Evolutionary conservation across 2,888 invertebrate species (phyloP), one percentile per base, ranked within the genome.

Genomic region (Charanyca ferruginea): DNA sequence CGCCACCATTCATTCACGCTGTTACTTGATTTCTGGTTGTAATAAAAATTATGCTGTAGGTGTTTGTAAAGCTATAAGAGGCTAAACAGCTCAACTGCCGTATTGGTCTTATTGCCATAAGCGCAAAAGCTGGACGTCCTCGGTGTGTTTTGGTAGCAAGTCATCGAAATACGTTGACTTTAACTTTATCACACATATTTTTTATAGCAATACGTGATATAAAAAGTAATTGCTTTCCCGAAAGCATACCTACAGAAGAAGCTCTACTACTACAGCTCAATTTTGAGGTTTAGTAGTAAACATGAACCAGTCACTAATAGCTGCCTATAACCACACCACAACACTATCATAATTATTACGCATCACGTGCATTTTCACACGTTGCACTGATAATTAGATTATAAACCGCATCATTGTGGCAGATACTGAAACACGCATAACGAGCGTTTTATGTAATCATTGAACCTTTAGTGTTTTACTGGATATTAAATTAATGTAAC

Each of bases 1-100:
- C 64, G 13, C 60, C 62, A 9, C 63, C 49, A 13, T 62, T 72
- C 35, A 59, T 77, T 73, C 73, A 60, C 65, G 57, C 72, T 60
- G 52, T 52, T 38, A 71, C 51, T 32, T 44, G 25, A 23, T 64
- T 71, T 59, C 59, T 20, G 41, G 42, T 13, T 52, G 52, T 58
- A n/a, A 48, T 38, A 49, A 44, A 67, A 16, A 13, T 41, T n/a
- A 35, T 4, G n/a, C 2, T 11, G 7, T 13, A 28, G 3, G 8
- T 35, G 16, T 52, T 53, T 9, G 13, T 16, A 11, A 25, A 25
- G 8, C 23, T 25, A 16, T 47, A 16, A 38, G 9, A 11, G 5
- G 28, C 1, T 7, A 7, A 28, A 28, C 28, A 28, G 28, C 28
- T 28, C 28, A 6, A 6, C n/a, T 28, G 5, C 28, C 28, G 7